These are phyloP conservation scores for Zootoca vivipara DNA, from an alignment of 2,113 vertebrate species.

Conservation along the genomic window DNA sequence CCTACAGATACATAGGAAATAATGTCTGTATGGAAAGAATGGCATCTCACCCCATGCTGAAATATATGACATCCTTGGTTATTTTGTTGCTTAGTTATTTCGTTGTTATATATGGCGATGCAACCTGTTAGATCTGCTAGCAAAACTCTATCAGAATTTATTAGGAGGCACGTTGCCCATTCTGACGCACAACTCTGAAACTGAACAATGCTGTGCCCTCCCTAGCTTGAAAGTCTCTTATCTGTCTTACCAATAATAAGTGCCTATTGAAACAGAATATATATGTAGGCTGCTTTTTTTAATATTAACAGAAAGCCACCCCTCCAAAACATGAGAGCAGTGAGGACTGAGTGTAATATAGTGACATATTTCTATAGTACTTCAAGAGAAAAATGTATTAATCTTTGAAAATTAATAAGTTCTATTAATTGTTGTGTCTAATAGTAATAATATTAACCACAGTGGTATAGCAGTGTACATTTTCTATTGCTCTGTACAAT, in stretches of 20 bases:
- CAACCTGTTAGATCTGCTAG: background rate
- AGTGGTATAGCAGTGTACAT: background rate
- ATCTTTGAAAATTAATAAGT: background rate
- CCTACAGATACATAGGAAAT: background rate
- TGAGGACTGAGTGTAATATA: background rate
- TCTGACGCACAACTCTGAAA: background rate
- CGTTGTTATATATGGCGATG: background rate
- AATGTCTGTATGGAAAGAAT: background rate
- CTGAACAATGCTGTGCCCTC: background rate
- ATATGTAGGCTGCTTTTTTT: background rate
- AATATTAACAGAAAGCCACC: background rate
- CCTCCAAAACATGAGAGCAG: background rate
- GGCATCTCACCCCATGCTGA: background rate
- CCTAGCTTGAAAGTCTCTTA: background rate
- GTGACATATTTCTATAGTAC: background rate
- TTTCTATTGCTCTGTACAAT: background rate
- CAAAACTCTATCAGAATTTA: background rate
- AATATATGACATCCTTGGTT: background rate
- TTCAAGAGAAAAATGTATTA: constrained; percentile 1
- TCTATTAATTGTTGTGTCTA: background rate
- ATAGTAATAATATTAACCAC: background rate
- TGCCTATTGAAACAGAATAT: background rate
- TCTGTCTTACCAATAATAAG: background rate
- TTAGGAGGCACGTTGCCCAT: background rate
- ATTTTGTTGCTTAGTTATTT: background rate